Evolutionary conservation across 2,797 vertebrate genomes (phyloP), one percentile per base, ranked within the genome.

Genomic region (Melanotaenia pygmaea): DNA sequence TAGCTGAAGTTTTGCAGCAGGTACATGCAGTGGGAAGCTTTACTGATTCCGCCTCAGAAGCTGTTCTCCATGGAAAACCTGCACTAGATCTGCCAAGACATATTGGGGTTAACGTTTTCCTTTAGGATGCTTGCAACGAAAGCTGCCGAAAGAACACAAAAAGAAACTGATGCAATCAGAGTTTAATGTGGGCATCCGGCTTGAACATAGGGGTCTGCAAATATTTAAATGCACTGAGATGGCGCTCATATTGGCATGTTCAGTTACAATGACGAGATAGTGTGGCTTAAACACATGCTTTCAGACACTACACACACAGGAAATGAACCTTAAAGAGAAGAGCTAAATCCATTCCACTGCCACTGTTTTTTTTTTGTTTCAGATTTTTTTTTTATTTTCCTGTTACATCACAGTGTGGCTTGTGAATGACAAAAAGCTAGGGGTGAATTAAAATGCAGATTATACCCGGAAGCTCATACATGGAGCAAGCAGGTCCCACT

Each of bases 91-190:
- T 58, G 78, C 80, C 9, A 1, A 71, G 85, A 92, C 88, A 89
- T 87, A 90, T 89, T 87, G 72, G 62, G 91, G 89, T 88, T 88
- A 82, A 82, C 24, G n/a, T 59, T 70, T 79, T 80, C 64, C 86
- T 87, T 87, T 51, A 81, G 60, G 75, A 86, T 59, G 66, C 64
- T 59, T 28, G 53, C 12, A 81, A 76, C 37, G 68, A 81, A 80
- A 79, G 50, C 0, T 1, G 18, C 60, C 67, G 59, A 76, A 76
- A 76, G 1, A 12, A 20, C 20, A 50, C 34, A 45, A 74, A 64
- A 24, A 38, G n/a, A 85, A 67, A 76, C 26, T 57, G 58, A 71
- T 50, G 11, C 3, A 2, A 54, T 16, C 20, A 4, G 57, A 65
- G 54, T 64, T 58, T 61, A 69, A 62, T 65, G 34, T 59, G 24